Evolutionary conservation across 1,140 invertebrate genomes (phyloP), one percentile per base, ranked within the genome.

Genomic region (Ericerus pela): DNA sequence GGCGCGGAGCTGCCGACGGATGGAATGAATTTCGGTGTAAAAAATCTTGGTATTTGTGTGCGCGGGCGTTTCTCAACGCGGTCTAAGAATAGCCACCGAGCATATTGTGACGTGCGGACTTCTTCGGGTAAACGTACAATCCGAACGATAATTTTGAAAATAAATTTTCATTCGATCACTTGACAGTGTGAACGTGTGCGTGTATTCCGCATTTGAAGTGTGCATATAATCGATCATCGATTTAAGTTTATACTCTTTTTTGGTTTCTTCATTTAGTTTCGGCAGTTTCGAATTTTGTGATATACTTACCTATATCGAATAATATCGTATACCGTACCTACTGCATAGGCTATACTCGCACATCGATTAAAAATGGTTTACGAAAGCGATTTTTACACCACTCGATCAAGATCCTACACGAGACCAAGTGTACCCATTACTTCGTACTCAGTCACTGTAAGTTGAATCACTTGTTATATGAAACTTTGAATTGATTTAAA

Each of bases 281-380:
- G n/a, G n/a, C n/a, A n/a, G n/a, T n/a, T n/a, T n/a, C n/a, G n/a
- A n/a, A n/a, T n/a, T n/a, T n/a, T n/a, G n/a, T n/a, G n/a, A n/a
- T n/a, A n/a, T n/a, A n/a, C n/a, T n/a, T n/a, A n/a, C n/a, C n/a
- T n/a, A n/a, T n/a, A n/a, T n/a, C n/a, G n/a, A n/a, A n/a, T n/a
- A n/a, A n/a, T n/a, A n/a, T n/a, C n/a, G n/a, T n/a, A n/a, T n/a
- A n/a, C n/a, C n/a, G n/a, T n/a, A n/a, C n/a, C n/a, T n/a, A n/a
- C n/a, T n/a, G n/a, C n/a, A n/a, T n/a, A n/a, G n/a, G n/a, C n/a
- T n/a, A n/a, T n/a, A n/a, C n/a, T n/a, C n/a, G n/a, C n/a, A n/a
- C n/a, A n/a, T n/a, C n/a, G n/a, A n/a, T n/a, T n/a, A n/a, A 78
- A 78, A 69, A 88, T 88, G 85, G 85, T 88, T 75, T 88, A 87